phyloP scores from a whole-genome alignment of 2,797 vertebrate species.

The Microchirus variegatus region DNA sequence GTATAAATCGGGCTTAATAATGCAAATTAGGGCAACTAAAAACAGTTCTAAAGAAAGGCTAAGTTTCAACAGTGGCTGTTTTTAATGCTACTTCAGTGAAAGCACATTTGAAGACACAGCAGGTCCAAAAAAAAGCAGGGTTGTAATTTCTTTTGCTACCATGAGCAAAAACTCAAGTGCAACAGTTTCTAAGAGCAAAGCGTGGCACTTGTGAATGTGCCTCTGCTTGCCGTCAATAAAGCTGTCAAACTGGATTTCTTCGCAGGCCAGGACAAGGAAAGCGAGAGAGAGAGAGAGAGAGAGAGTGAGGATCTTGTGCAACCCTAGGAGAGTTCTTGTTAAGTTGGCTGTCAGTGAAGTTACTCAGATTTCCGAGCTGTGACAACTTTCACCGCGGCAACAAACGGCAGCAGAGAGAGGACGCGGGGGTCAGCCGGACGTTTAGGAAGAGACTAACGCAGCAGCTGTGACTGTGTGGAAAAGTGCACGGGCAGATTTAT shows the following conservation, averaged over 20 bases:
- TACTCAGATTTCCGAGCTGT: slow-evolving; percentile 23
- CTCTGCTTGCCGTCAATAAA: slow-evolving; percentile 64
- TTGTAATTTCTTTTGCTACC: slow-evolving; percentile 11
- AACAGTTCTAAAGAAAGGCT: too few species aligned
- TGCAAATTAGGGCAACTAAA: slow-evolving; percentile 10
- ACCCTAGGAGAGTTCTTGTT: slow-evolving; percentile 27
- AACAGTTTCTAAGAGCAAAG: slow-evolving; percentile 42
- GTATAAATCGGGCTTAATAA: too few species aligned
- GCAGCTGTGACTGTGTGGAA: slow-evolving; percentile 39
- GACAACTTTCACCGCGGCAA: slow-evolving; percentile 27
- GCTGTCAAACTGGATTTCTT: slow-evolving; percentile 74
- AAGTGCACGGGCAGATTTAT: slow-evolving; percentile 48
- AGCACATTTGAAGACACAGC: slow-evolving; percentile 32
- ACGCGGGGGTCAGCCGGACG: not conserved
- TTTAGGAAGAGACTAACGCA: slow-evolving; percentile 1
- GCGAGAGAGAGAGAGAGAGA: not conserved
- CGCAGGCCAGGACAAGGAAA: slow-evolving; percentile 52
- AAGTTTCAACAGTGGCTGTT: too few species aligned
- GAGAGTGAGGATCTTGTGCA: slow-evolving; percentile 49
- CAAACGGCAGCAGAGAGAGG: slow-evolving; percentile 10
- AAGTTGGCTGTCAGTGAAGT: slow-evolving; percentile 42
- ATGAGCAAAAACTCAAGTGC: slow-evolving; percentile 12
- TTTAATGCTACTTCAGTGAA: slow-evolving; percentile 59
- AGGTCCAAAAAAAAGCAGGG: not conserved
- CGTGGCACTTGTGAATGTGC: slow-evolving; percentile 47